Evolutionary conservation across 2,113 vertebrate genomes (phyloP).

Genomic region (Emberiza fucata): DNA sequence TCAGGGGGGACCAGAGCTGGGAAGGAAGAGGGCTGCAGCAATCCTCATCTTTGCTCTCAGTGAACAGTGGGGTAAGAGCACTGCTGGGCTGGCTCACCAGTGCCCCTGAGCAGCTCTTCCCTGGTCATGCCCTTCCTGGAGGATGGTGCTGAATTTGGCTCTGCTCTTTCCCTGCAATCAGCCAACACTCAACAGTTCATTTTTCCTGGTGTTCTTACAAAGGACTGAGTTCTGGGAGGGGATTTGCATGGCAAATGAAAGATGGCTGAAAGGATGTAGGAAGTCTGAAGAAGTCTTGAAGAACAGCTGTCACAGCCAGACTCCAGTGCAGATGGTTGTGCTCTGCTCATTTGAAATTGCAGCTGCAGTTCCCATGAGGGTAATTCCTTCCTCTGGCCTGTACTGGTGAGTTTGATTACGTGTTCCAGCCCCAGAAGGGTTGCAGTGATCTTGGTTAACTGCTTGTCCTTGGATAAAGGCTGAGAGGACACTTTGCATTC

Average conservation of each 20-base stretch:
- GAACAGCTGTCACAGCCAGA: not conserved
- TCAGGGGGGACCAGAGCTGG: not conserved
- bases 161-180: fast-evolving
- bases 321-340: not conserved
- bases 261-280: not conserved
- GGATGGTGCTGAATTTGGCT: not conserved
- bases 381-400: not conserved
- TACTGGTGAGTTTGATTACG: not conserved
- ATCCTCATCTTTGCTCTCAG: not conserved
- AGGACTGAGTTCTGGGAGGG: not conserved
- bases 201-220: not conserved
- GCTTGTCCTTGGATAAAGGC: not conserved
- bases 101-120: not conserved
- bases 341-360: not conserved
- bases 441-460: not conserved
- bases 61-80: not conserved
- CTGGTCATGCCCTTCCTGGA: fast-evolving
- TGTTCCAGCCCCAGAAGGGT: not conserved
- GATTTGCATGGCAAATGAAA: not conserved
- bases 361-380: not conserved
- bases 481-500: not conserved
- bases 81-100: not conserved
- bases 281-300: not conserved
- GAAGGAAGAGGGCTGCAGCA: not conserved
- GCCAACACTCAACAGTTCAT: fast-evolving